Evolutionary conservation across 2,888 invertebrate species (phyloP).

Genomic region (Sipha maydis): DNA sequence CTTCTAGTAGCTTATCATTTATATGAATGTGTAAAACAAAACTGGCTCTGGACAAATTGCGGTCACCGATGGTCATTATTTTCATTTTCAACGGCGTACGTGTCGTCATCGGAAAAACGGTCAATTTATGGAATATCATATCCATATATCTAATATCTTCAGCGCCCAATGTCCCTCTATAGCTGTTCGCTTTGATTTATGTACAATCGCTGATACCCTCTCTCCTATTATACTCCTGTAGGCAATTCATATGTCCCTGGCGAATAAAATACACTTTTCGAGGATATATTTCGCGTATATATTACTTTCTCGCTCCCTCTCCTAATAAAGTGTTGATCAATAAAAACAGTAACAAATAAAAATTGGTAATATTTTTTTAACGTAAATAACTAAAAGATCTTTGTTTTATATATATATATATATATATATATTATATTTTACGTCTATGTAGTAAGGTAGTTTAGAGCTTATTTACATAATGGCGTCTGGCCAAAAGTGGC

Average conservation of each 20-base stretch:
- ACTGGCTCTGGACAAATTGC: constrained; percentile 58
- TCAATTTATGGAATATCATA: constrained; percentile 60
- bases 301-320: constrained; percentile 16
- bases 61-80: constrained; percentile 60
- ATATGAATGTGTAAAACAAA: constrained; percentile 51
- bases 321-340: constrained; percentile 39
- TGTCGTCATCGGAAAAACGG: constrained; percentile 59
- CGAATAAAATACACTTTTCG: constrained; percentile 56
- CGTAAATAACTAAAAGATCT: constrained; percentile 26
- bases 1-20: constrained; percentile 37
- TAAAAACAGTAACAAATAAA: constrained; percentile 51
- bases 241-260: constrained; percentile 56
- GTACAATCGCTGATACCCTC: not conserved
- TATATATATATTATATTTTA: constrained; percentile 26
- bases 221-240: not conserved
- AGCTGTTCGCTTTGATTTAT: constrained; percentile 56
- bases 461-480: constrained; percentile 57
- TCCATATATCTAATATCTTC: constrained; percentile 59
- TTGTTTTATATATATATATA: constrained; percentile 6
- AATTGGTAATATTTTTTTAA: constrained; percentile 27
- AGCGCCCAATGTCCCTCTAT: constrained; percentile 41
- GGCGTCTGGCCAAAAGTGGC: constrained; percentile 50
- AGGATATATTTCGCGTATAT: constrained; percentile 58
- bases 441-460: constrained; percentile 12
- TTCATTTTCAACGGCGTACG: constrained; percentile 55